Evolutionary conservation across 2,888 invertebrate genomes (phyloP).

Genomic region (Andrena dorsata): DNA sequence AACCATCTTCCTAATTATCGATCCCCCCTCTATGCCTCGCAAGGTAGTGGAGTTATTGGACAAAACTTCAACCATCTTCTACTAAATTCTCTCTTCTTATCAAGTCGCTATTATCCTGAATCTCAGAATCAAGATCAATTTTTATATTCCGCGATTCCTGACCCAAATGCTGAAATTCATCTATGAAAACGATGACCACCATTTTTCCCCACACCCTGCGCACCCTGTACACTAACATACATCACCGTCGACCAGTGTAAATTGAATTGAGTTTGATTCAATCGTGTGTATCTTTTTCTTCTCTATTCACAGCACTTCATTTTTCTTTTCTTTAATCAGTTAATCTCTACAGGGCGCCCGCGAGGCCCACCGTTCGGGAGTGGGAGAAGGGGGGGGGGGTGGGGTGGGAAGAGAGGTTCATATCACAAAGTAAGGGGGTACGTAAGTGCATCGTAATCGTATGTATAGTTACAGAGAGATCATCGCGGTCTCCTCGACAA

Average conservation of each 20-base stretch:
- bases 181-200: neutral
- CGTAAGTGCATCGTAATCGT: constrained; percentile 50
- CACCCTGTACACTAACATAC: constrained; percentile 9
- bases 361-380: constrained; percentile 64
- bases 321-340: constrained; percentile 11
- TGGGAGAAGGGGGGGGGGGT: no score
- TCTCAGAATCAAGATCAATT: neutral
- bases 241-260: constrained; percentile 38
- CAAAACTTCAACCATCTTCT: no score
- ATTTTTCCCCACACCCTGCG: neutral
- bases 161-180: neutral
- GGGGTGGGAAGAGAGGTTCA: constrained; percentile 53
- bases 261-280: constrained; percentile 62
- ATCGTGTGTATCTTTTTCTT: constrained; percentile 50
- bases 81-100: neutral
- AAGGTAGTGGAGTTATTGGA: no score
- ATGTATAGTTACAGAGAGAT: constrained; percentile 62
- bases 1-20: no score
- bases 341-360: constrained; percentile 47
- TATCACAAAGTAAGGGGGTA: constrained; percentile 70
- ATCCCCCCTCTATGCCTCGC: no score
- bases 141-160: neutral
- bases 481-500: constrained; percentile 55
- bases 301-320: constrained; percentile 76
- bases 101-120: neutral